Evolutionary conservation across 2,888 invertebrate genomes (phyloP).

Genomic region (Synergus itoensis): DNA sequence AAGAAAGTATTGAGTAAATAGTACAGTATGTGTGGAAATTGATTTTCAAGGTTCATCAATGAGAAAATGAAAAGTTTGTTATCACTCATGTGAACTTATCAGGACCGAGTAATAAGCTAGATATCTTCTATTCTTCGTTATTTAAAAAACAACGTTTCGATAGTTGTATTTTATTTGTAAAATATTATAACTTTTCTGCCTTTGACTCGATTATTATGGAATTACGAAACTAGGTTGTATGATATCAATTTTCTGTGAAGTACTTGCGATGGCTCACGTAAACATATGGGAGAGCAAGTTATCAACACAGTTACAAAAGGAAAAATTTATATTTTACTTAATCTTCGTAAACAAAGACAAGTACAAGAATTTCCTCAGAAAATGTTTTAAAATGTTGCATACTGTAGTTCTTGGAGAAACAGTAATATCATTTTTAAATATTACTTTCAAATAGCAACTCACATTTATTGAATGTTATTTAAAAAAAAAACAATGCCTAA

Average conservation of each 20-base stretch:
- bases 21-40: not conserved
- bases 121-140: not conserved
- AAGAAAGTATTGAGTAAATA: not conserved
- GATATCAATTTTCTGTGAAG: not conserved
- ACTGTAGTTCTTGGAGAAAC: not conserved
- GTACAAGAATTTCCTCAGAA: not conserved
- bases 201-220: not conserved
- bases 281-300: not conserved
- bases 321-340: not conserved
- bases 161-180: not conserved
- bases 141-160: not conserved
- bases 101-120: too few species aligned
- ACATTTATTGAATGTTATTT: not conserved
- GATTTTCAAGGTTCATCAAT: not conserved
- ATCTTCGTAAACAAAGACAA: slow-evolving; percentile 6
- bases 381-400: not conserved
- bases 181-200: not conserved
- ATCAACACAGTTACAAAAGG: not conserved
- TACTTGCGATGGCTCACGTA: not conserved
- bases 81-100: not conserved
- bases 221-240: not conserved
- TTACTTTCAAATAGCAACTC: not conserved
- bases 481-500: not conserved
- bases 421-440: not conserved
- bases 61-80: not conserved